Percentiles rank a stretch among this genome's conserved stretches.
Conservation (phyloP, 2,888 invertebrate species). For the Drosophila koepferae region DNA sequence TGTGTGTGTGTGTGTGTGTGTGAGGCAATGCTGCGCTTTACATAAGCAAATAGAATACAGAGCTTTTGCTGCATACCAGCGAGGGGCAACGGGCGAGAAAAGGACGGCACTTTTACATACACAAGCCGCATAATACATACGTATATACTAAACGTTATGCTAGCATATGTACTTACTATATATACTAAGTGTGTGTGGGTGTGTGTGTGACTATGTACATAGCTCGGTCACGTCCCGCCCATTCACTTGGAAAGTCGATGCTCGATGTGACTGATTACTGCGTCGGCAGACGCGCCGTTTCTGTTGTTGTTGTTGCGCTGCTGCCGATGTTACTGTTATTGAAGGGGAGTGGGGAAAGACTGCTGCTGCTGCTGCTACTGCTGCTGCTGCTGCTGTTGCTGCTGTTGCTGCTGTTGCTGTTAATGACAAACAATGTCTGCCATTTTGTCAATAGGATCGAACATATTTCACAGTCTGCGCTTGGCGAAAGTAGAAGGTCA, state of each 20-base stretch:
- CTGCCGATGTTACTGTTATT: constrained; percentile 16
- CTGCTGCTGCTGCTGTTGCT: constrained; percentile 39
- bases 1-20: not conserved
- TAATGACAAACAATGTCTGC: constrained; percentile 77
- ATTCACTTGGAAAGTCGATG: constrained; percentile 80
- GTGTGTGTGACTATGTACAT: constrained; percentile 17
- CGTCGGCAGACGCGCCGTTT: constrained; percentile 44
- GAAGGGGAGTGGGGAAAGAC: constrained; percentile 2
- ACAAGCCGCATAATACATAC: constrained; percentile 3
- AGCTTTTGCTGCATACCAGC: constrained; percentile 44
- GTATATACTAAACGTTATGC: constrained; percentile 7
- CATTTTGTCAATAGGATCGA: constrained; percentile 65
- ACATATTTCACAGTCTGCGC: constrained; percentile 18
- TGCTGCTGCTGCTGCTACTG: constrained; percentile 21
- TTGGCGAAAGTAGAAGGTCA: constrained; percentile 44
- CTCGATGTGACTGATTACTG: constrained; percentile 80
- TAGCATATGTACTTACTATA: constrained; percentile 8
- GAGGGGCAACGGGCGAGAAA: constrained; percentile 46
- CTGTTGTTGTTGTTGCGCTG: constrained; percentile 39
- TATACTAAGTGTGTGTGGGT: not conserved
- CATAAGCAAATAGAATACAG: constrained; percentile 73
- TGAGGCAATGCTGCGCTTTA: constrained; percentile 57
- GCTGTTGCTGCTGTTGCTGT: constrained; percentile 51
- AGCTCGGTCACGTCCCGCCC: constrained; percentile 77
- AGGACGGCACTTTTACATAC: constrained; percentile 45